Percentiles rank a stretch among this genome's conserved stretches.
Evolutionary conservation across 2,888 invertebrate species (phyloP).

Genomic region (Pogonocherus hispidulus): DNA sequence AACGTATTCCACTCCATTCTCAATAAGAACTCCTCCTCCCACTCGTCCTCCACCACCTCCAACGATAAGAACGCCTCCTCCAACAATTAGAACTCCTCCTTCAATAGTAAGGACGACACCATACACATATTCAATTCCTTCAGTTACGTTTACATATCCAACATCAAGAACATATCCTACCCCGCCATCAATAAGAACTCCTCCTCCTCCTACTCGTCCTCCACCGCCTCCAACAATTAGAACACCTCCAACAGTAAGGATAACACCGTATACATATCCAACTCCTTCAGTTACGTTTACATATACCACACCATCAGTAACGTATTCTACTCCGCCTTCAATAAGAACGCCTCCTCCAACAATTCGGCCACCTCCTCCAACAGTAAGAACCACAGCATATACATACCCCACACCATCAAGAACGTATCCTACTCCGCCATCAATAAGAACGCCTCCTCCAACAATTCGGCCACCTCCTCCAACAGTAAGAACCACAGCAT

Average conservation of each 20-base stretch:
- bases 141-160: not conserved
- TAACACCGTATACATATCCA: not conserved
- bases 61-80: not conserved
- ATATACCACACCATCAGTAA: not conserved
- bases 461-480: not conserved
- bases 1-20: too few relatives aligned
- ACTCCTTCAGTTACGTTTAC: not conserved
- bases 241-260: not conserved
- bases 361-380: constrained; percentile 1
- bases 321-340: not conserved
- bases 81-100: not conserved
- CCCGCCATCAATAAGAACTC: not conserved
- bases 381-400: not conserved
- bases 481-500: not conserved
- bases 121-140: not conserved
- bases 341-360: too few relatives aligned
- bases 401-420: not conserved
- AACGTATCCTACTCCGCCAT: not conserved
- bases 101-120: not conserved
- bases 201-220: not conserved
- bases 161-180: not conserved
- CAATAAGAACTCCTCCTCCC: not conserved
- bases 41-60: too few relatives aligned
- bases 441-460: not conserved
- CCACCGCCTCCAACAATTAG: not conserved